Base-by-base conservation (phyloP, 2,113 vertebrate species). In the Thalassoma bifasciatum region DNA sequence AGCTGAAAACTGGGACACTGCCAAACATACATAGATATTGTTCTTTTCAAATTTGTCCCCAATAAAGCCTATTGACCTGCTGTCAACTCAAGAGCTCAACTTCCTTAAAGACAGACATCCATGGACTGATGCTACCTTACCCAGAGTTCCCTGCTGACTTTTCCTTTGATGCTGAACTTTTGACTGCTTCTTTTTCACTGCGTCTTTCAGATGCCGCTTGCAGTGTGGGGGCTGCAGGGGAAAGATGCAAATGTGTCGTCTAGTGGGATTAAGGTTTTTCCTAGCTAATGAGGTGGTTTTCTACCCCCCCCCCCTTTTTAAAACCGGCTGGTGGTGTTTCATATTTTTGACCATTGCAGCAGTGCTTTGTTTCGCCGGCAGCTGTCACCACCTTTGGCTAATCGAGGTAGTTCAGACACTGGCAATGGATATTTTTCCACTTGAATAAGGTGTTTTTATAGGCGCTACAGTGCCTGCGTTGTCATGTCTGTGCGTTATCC, bases 81-180 rank as follows among this genome's bases (percentile, higher is more conserved):
- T 36, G 46, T 69, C 56, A 77, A 23, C 36, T 54, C 5, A 44
- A 13, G 40, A 74, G 37, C 30, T 56, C 44, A n/a, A 2, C 0
- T 8, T 19, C 51, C 11, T 42, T 10, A 50, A 24, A 59, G 63
- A 63, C 22, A 22, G 23, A 72, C 59, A 64, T 71, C 51, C 38
- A 24, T 60, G 57, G 49, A 75, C 30, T 16, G 42, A 9, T 22
- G 50, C 34, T 60, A 50, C 54, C 58, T 72, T 57, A 40, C 37
- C 23, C 22, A 44, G 70, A 71, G 56, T 59, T 85, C 21, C 50
- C 70, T 66, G 38, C 12, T 72, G 37, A 74, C 14, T 23, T 66
- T 72, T 82, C 47, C 66, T 83, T 87, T 87, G 72, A 82, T 77
- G 67, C 74, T 89, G 82, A 91, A 91, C 88, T 89, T 86, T 82